Base-by-base conservation (phyloP, 2,888 invertebrate genomes). In the Psococerastis gibbosa region DNA sequence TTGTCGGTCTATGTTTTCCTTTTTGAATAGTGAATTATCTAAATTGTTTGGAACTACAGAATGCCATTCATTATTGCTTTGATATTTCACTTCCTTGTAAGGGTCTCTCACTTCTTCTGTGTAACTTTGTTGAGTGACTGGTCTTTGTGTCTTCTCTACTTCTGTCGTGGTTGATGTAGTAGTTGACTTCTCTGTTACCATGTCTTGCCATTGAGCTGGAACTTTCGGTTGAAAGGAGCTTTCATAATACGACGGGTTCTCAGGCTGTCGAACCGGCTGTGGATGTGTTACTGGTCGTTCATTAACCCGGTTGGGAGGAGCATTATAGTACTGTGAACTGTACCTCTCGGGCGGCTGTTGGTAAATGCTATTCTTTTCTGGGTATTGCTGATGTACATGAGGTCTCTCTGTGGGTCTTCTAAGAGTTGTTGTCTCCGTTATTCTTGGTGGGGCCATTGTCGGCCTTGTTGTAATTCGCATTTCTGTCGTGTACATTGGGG, bases 1-100 rank as follows among this genome's bases (percentile, higher is more conserved):
- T 22, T 41, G 32, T 38, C 47, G n/a, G 23, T 47, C 11, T 9
- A 27, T 27, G 11, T 27, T 27, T 27, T 27, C 27, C 11, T 27
- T 27, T 9, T 27, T 27, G n/a, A n/a, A n/a, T n/a, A n/a, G n/a
- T n/a, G n/a, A n/a, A 27, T 27, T 27, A 9, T 27, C 27, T 27
- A 27, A 11, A 6, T 6, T 27, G 27, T 27, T 27, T 27, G 6
- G 6, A 9, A 9, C 27, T 6, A 27, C 27, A 11, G 27, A 9
- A 9, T 27, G 27, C 27, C 27, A 27, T 11, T 27, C 27, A 11
- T 27, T 27, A 9, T 27, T 6, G 27, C 8, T 6, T 11, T 6
- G 27, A 6, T 27, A 9, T 27, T 6, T 6, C 6, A 11, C 6
- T 27, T 6, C 6, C 6, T 9, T 11, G 11, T 9, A 9, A 6